Evolutionary conservation across 2,113 vertebrate species (phyloP).

Genomic region (Pantherophis guttatus): DNA sequence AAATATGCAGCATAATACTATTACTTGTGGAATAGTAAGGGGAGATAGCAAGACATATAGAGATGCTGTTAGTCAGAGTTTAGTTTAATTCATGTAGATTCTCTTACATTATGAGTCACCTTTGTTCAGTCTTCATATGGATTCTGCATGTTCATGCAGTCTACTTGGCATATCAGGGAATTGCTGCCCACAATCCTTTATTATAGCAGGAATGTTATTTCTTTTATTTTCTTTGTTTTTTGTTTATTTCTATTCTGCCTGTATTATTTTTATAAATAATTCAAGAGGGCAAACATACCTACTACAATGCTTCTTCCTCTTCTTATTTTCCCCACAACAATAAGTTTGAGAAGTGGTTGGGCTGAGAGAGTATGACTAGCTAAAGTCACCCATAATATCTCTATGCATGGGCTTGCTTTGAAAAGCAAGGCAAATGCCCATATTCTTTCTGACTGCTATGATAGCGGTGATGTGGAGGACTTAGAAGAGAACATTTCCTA

Average conservation of each 20-base stretch:
- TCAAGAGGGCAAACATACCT: background rate
- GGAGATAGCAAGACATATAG: background rate
- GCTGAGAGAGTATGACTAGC: background rate
- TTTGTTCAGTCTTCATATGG: background rate
- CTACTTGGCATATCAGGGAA: background rate
- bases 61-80: background rate
- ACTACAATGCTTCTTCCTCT: background rate
- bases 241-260: background rate
- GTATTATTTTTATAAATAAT: background rate
- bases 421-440: background rate
- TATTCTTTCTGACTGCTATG: background rate
- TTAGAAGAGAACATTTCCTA: background rate
- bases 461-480: background rate
- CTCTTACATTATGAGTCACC: background rate
- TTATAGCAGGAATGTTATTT: background rate
- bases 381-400: background rate
- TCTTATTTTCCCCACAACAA: background rate
- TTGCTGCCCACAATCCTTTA: background rate
- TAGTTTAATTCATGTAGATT: background rate
- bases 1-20: background rate
- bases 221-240: background rate
- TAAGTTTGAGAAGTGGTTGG: background rate
- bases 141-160: background rate
- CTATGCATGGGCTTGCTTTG: background rate
- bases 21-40: background rate